Conservation (phyloP, 2,113 vertebrate species). For the Tupaia chinensis region DNA sequence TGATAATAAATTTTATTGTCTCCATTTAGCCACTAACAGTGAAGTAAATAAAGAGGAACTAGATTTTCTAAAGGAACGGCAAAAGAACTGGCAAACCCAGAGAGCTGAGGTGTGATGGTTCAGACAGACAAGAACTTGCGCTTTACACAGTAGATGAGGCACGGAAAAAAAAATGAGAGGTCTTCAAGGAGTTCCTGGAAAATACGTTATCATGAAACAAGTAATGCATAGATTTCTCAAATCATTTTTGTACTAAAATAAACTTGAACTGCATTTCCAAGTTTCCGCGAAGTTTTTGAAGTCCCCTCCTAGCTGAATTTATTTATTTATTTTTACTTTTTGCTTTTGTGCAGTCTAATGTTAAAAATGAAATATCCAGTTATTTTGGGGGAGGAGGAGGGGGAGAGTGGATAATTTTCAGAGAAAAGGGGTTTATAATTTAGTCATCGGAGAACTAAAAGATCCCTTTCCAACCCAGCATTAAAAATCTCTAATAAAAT, state of each 20-base stretch:
- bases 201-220: too few species aligned
- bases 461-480: conserved; percentile 83
- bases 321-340: not conserved
- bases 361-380: conserved; percentile 78
- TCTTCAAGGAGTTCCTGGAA: too few species aligned
- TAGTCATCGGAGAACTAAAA: conserved; percentile 87
- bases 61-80: not conserved
- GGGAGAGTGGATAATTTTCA: conserved; percentile 26
- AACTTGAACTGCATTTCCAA: too few species aligned
- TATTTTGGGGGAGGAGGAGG: not conserved
- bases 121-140: conserved; percentile 74
- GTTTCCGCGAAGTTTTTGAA: too few species aligned
- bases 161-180: too few species aligned
- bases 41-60: not conserved
- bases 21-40: conserved; percentile 61
- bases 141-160: conserved; percentile 56
- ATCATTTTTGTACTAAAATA: too few species aligned
- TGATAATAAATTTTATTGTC: conserved; percentile 77
- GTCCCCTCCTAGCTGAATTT: not conserved
- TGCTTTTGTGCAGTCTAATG: conserved; percentile 80
- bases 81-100: conserved; percentile 56
- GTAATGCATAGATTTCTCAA: too few species aligned
- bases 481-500: conserved; percentile 89
- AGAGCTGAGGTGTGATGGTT: conserved; percentile 63
- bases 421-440: conserved; percentile 83